Evolutionary conservation across 2,888 invertebrate species (phyloP), one percentile per base, ranked within the genome.

Genomic region (Augiades crinisus): DNA sequence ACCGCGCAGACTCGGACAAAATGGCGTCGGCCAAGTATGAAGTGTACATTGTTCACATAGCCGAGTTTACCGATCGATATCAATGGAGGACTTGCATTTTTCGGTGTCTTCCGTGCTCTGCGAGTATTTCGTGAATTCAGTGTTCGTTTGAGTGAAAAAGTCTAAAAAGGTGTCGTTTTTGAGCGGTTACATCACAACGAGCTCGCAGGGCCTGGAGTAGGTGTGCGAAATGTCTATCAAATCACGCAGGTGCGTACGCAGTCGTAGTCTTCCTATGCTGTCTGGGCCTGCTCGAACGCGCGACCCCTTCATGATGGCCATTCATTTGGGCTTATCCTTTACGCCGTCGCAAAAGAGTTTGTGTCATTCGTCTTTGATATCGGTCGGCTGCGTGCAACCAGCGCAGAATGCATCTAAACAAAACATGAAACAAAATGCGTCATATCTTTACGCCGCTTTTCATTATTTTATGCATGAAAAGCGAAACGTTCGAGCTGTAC

Each of bases 191-290:
- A 90, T 90, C 90, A 90, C 84, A 76, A 78, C 74, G 75, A 80
- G 70, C 70, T 80, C 64, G 67, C 70, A 71, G 74, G 79, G 77
- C 66, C 75, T 83, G 78, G 75, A 83, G 81, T 81, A 78, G 76
- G 79, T 78, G 78, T 77, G 75, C 78, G 81, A 81, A 80, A 89
- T 89, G 88, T 82, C 75, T 81, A 78, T 82, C 87, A 85, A 88
- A 89, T 87, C 94, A 95, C 95, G 95, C 95, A 96, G 95, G 96
- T 96, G 96, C 96, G 96, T 96, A 96, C 96, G 96, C 96, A 96
- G 96, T 92, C 95, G 95, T 95, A 94, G 93, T 93, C 93, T 92
- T 90, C 92, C 92, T 92, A 92, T 93, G 92, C 93, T 92, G 92
- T 95, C 95, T 95, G 95, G 93, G 95, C 94, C 93, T 95, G 95